These are phyloP conservation scores for Caenorhabditis becei DNA, from an alignment of 2,888 invertebrate species.

Conservation along the genomic window DNA sequence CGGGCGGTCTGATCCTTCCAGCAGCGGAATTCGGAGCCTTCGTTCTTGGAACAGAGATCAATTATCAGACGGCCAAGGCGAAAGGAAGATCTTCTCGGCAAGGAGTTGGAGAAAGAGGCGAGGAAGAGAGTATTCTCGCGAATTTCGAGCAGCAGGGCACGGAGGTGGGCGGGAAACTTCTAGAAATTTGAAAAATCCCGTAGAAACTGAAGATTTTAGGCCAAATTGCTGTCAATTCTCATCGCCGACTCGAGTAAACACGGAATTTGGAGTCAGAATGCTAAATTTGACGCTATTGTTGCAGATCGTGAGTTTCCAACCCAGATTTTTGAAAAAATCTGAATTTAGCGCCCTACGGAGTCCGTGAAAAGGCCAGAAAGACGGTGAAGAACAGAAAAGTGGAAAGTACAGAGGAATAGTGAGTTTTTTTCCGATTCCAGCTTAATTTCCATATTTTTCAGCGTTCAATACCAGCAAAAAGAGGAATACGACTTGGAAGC, in stretches of 20 bases:
- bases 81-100: slow-evolving; percentile 83
- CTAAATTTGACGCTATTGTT: slow-evolving; percentile 91
- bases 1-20: slow-evolving; percentile 87
- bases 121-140: slow-evolving; percentile 90
- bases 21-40: slow-evolving; percentile 92
- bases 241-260: slow-evolving; percentile 93
- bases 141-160: slow-evolving; percentile 91
- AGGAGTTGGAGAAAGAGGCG: slow-evolving; percentile 84
- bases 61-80: slow-evolving; percentile 94
- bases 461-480: slow-evolving; percentile 84
- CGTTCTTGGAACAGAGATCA: slow-evolving; percentile 90
- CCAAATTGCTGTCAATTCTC: slow-evolving; percentile 89
- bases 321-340: neutral
- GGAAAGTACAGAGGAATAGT: slow-evolving; percentile 24
- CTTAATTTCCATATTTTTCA: slow-evolving; percentile 65
- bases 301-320: slow-evolving; percentile 87
- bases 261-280: slow-evolving; percentile 86
- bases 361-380: slow-evolving; percentile 93
- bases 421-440: no score
- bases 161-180: neutral
- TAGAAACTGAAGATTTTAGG: slow-evolving; percentile 3
- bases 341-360: slow-evolving; percentile 93
- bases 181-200: neutral
- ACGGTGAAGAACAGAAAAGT: slow-evolving; percentile 85
- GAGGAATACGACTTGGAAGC: slow-evolving; percentile 89